These are phyloP conservation scores for Kryptopterus vitreolus DNA, from an alignment of 2,797 vertebrate species.

Conservation along the genomic window DNA sequence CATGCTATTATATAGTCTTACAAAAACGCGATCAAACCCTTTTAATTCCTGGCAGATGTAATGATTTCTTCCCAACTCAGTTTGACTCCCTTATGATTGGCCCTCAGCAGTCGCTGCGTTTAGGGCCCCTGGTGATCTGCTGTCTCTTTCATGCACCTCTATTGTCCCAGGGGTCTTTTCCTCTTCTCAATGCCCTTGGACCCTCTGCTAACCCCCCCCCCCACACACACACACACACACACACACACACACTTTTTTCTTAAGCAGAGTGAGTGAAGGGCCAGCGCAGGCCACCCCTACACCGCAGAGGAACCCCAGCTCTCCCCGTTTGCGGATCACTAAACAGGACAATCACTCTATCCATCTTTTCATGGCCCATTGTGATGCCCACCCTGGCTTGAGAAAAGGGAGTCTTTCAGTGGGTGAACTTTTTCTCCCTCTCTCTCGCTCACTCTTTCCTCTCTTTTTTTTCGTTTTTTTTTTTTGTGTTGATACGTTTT, in stretches of 20 bases:
- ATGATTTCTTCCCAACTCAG: not conserved
- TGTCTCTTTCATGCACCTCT: slow-evolving; percentile 62
- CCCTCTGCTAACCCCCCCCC: slow-evolving; percentile 64
- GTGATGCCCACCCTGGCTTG: slow-evolving; percentile 75
- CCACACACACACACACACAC: too few species aligned
- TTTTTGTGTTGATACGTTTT: slow-evolving; percentile 51
- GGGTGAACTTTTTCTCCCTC: slow-evolving; percentile 69
- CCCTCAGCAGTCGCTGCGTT: slow-evolving; percentile 38
- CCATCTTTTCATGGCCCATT: slow-evolving; percentile 84
- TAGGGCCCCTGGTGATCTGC: slow-evolving; percentile 43
- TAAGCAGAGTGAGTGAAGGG: slow-evolving; percentile 77
- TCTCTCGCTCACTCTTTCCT: slow-evolving; percentile 55
- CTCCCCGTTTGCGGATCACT: slow-evolving; percentile 83
- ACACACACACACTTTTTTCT: slow-evolving; percentile 59
- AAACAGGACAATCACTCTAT: slow-evolving; percentile 88
- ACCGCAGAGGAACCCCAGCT: slow-evolving; percentile 70
- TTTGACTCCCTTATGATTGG: slow-evolving; percentile 44
- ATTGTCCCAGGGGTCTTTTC: slow-evolving; percentile 70
- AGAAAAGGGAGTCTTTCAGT: slow-evolving; percentile 81
- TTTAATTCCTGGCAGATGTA: slow-evolving; percentile 36
- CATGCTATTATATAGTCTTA: slow-evolving; percentile 10
- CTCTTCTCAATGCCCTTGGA: slow-evolving; percentile 82
- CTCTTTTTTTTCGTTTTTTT: slow-evolving; percentile 50
- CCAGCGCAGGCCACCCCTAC: slow-evolving; percentile 76
- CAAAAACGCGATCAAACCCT: slow-evolving; percentile 14